Percentiles rank a stretch among this genome's conserved stretches.
Conservation (phyloP, 2,888 invertebrate species). For the Diaprepes abbreviatus region DNA sequence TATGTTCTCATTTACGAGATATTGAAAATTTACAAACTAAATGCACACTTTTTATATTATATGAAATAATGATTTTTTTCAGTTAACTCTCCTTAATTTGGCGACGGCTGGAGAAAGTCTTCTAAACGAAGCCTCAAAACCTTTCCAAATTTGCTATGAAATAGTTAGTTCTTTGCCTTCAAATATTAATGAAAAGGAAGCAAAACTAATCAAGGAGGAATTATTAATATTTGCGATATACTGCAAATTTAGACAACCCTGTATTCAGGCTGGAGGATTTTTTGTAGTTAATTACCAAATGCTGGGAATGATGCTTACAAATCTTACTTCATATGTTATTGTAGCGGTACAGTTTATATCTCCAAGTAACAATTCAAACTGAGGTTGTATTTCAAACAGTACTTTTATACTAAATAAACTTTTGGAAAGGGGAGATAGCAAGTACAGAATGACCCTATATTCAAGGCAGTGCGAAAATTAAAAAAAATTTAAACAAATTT, state of each 20-base stretch:
- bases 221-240: conserved; percentile 51
- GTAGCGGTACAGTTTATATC: conserved; percentile 54
- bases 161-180: conserved; percentile 50
- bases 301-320: conserved; percentile 55
- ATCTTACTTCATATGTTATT: conserved; percentile 57
- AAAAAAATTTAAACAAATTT: too few relatives aligned
- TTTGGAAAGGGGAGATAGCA: too few relatives aligned
- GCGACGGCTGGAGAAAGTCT: conserved; percentile 51
- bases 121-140: conserved; percentile 51
- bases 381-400: too few relatives aligned
- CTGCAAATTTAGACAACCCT: conserved; percentile 48
- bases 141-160: conserved; percentile 50
- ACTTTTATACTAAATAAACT: too few relatives aligned
- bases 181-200: conserved; percentile 28
- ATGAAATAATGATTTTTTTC: conserved; percentile 35
- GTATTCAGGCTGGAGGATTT: conserved; percentile 56
- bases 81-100: conserved; percentile 50
- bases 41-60: too few relatives aligned
- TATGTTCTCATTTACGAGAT: too few relatives aligned
- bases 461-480: too few relatives aligned
- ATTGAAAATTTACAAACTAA: too few relatives aligned
- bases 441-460: too few relatives aligned
- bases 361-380: not conserved
- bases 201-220: conserved; percentile 44
- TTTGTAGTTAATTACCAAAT: conserved; percentile 54